Conservation (phyloP, 2,888 invertebrate genomes). For the Germaria angustata region DNA sequence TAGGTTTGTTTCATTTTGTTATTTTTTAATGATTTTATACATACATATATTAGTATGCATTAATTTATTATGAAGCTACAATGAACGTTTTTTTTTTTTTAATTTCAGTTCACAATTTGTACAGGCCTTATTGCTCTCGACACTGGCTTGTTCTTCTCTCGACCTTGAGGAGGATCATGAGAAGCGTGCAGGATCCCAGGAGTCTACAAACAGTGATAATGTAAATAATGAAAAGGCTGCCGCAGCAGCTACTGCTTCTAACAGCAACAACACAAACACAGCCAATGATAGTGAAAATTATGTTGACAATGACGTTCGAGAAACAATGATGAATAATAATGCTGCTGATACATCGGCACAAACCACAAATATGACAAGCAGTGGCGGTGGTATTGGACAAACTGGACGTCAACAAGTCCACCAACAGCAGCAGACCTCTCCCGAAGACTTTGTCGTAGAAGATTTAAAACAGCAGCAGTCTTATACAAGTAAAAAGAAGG, state of each 20-base stretch:
- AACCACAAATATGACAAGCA: conserved; percentile 70
- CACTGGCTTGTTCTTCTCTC: conserved; percentile 80
- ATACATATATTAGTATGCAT: no score
- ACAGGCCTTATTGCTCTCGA: conserved; percentile 85
- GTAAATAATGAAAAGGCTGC: conserved; percentile 77
- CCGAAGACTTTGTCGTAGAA: conserved; percentile 79
- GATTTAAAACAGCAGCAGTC: conserved; percentile 69
- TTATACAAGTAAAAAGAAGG: conserved; percentile 70
- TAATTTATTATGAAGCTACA: no score
- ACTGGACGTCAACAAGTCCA: conserved; percentile 75
- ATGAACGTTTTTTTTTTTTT: not conserved
- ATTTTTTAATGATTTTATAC: no score
- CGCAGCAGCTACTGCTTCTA: conserved; percentile 59
- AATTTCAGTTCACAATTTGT: conserved; percentile 82
- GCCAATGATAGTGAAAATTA: conserved; percentile 66
- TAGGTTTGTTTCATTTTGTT: no score
- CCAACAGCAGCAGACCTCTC: conserved; percentile 80
- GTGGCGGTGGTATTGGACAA: conserved; percentile 62
- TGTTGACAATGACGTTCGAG: conserved; percentile 68
- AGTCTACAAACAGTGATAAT: conserved; percentile 78
- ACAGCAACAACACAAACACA: conserved; percentile 65
- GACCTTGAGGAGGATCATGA: conserved; percentile 72
- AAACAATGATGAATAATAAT: conserved; percentile 78
- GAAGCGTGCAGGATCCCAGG: conserved; percentile 72
- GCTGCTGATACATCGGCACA: conserved; percentile 73